phyloP scores from a whole-genome alignment of 2,797 vertebrate genomes.

The Pseudochirops corinnae region DNA sequence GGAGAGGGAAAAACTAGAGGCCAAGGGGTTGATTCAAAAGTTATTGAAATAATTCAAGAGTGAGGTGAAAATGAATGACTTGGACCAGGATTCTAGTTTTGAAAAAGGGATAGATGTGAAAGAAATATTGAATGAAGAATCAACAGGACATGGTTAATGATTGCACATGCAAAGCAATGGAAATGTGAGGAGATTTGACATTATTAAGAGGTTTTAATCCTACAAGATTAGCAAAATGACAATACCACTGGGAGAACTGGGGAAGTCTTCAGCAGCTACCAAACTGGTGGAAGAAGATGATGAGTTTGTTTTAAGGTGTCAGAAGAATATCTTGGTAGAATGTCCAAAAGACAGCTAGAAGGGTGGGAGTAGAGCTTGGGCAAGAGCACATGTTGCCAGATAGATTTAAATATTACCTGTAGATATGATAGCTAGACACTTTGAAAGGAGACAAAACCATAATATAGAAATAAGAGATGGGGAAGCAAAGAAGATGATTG shows the following conservation, averaged over 20 bases:
- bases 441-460: neutral
- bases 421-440: neutral
- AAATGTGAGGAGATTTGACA: neutral
- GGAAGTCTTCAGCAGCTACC: neutral
- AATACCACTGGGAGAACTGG: neutral
- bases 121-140: slow-evolving; percentile 36
- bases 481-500: neutral
- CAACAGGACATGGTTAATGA: neutral
- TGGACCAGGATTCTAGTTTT: neutral
- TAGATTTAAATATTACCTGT: neutral
- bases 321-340: neutral
- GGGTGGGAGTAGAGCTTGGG: neutral
- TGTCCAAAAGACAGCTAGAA: neutral
- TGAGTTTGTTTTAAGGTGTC: neutral
- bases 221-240: neutral
- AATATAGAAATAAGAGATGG: neutral
- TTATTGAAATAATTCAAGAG: neutral
- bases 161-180: neutral
- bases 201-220: neutral
- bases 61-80: slow-evolving; percentile 31
- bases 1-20: neutral
- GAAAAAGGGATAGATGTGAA: slow-evolving; percentile 5
- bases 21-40: slow-evolving; percentile 7
- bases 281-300: neutral
- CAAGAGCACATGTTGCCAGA: neutral